Evolutionary conservation across 2,113 vertebrate species (phyloP).

Genomic region (Zosterops lateralis): DNA sequence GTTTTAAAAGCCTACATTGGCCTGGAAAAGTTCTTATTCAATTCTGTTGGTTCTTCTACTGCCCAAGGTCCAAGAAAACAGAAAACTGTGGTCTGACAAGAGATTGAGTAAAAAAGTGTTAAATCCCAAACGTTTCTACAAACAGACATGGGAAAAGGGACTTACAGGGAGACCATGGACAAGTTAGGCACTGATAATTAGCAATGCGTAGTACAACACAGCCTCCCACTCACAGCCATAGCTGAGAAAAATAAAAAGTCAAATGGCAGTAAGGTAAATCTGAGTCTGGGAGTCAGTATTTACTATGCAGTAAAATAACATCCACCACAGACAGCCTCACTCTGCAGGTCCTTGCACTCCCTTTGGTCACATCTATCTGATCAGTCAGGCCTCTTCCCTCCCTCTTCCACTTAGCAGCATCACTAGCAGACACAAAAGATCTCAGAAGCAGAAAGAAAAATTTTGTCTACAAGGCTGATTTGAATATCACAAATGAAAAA

Average conservation of each 20-base stretch:
- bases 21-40: neutral
- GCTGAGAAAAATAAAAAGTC: neutral
- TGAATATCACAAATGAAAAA: neutral
- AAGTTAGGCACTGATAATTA: neutral
- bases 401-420: neutral
- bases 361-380: neutral
- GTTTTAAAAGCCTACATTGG: neutral
- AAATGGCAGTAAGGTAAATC: neutral
- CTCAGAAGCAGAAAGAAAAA: neutral
- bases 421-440: neutral
- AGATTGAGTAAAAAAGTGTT: neutral
- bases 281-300: neutral
- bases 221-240: neutral
- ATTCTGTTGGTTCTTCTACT: neutral
- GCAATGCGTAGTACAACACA: fast-evolving
- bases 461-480: neutral
- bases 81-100: neutral
- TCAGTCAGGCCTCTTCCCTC: neutral
- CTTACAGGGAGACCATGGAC: neutral
- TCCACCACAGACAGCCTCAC: neutral
- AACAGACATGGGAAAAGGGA: neutral
- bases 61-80: neutral
- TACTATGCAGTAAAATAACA: neutral
- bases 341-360: neutral
- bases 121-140: neutral